Evolutionary conservation across 2,888 invertebrate species (phyloP), one percentile per base, ranked within the genome.

Genomic region (Apodemia zela): DNA sequence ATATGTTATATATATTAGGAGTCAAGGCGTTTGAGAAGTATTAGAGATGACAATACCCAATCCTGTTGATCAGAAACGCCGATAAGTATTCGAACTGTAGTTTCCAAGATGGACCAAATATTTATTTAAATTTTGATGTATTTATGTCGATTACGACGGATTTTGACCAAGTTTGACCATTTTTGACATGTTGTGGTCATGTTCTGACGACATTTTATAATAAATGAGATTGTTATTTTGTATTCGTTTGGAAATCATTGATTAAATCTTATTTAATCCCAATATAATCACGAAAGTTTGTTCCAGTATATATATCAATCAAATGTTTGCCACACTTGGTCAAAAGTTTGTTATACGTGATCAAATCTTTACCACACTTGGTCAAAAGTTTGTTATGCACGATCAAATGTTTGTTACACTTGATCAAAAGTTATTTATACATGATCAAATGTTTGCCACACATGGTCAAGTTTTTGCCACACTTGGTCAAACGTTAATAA

Each of bases 41-140:
- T 59, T 63, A 61, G 42, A 58, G 47, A 21, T 45, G 60, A 60
- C 60, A 47, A 60, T 60, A 47, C 18, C 47, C 58, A 58, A 47
- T 29, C 25, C 8, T 57, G 57, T 57, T 29, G 54, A 25, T 25
- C 54, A 29, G 54, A 57, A 25, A 57, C 54, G 54, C 29, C 29
- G 21, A 18, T 21, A 42, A 21, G 18, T 54, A 25, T 13, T 54
- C 25, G 54, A 15, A 29, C 13, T 57, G 54, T 15, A 57, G 57
- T 25, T 57, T 57, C 57, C 57, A 25, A 57, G 57, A 57, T 57
- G 57, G 57, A 57, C 57, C 57, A 57, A 57, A 57, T 57, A 57
- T 57, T 57, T 57, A 57, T 57, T 57, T 57, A n/a, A 57, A 57
- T 57, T 57, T 57, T 57, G 57, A 57, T 57, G 57, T 57, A 57